Conservation (phyloP, 1,140 invertebrate species). For the Pygmarrhopalites habei region DNA sequence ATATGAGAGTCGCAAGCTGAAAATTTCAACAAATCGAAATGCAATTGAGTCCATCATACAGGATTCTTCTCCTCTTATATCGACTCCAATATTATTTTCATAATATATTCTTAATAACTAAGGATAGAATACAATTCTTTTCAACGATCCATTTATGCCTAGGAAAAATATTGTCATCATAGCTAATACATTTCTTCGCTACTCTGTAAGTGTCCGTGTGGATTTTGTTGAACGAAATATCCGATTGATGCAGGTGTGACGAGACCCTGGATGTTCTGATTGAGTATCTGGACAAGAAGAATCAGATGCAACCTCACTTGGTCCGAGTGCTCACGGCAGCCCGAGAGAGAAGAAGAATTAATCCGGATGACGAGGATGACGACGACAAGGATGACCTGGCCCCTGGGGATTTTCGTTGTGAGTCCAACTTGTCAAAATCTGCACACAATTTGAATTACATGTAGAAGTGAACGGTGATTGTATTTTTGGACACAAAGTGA, state of each 20-base stretch:
- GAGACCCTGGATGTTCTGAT: not conserved
- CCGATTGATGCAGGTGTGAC: not conserved
- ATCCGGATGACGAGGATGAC: conserved; percentile 7
- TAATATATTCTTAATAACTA: too few relatives aligned
- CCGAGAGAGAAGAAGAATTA: not conserved
- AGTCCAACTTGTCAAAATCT: not conserved
- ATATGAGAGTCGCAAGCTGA: too few relatives aligned
- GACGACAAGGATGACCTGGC: not conserved
- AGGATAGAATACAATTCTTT: too few relatives aligned
- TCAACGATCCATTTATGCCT: too few relatives aligned
- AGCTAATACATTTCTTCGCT: too few relatives aligned
- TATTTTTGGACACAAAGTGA: not conserved
- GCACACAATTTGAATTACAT: not conserved
- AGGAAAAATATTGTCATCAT: too few relatives aligned
- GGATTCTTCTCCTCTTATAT: too few relatives aligned
- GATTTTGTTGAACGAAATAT: not conserved
- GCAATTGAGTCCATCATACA: too few relatives aligned
- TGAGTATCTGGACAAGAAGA: conserved; percentile 10
- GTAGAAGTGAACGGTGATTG: not conserved
- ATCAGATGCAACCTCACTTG: conserved; percentile 11
- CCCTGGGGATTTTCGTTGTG: conserved; percentile 8
- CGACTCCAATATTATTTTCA: too few relatives aligned
- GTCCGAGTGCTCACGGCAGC: not conserved
- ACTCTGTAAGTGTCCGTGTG: not conserved
- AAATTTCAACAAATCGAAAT: too few relatives aligned